These are phyloP conservation scores for Drosophila macrothrix DNA, from an alignment of 2,888 invertebrate genomes.

Conservation along the genomic window DNA sequence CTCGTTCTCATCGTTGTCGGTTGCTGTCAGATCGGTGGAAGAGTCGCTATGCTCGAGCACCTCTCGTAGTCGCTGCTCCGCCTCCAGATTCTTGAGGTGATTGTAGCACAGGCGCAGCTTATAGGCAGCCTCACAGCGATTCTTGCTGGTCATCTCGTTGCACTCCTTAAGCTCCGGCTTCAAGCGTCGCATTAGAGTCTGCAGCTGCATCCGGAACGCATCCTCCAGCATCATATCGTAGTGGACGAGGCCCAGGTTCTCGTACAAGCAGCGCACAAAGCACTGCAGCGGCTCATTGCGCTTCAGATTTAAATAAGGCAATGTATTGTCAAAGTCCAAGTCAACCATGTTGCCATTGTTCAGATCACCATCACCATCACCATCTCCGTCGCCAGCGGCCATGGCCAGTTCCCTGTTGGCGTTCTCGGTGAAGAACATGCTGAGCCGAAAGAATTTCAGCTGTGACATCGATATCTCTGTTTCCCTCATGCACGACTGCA, in stretches of 20 bases:
- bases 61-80: conserved; percentile 65
- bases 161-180: conserved; percentile 67
- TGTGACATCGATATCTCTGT: conserved; percentile 81
- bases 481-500: conserved; percentile 74
- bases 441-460: conserved; percentile 70
- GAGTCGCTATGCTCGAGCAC: conserved; percentile 57
- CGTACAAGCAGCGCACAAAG: conserved; percentile 79
- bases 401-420: conserved; percentile 23
- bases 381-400: conserved; percentile 23
- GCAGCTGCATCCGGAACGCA: conserved; percentile 59
- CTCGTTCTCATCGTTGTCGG: conserved; percentile 41
- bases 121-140: conserved; percentile 74
- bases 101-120: conserved; percentile 74
- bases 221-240: conserved; percentile 74
- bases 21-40: conserved; percentile 17
- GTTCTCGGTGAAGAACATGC: conserved; percentile 57
- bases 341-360: conserved; percentile 33
- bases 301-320: conserved; percentile 46
- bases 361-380: conserved; percentile 43
- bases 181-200: conserved; percentile 48
- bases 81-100: conserved; percentile 68
- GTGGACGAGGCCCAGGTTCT: conserved; percentile 71
- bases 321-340: conserved; percentile 45
- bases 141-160: conserved; percentile 59
- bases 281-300: conserved; percentile 77